phyloP scores from a whole-genome alignment of 2,888 invertebrate genomes.

The Hydrotaea diabolus region DNA sequence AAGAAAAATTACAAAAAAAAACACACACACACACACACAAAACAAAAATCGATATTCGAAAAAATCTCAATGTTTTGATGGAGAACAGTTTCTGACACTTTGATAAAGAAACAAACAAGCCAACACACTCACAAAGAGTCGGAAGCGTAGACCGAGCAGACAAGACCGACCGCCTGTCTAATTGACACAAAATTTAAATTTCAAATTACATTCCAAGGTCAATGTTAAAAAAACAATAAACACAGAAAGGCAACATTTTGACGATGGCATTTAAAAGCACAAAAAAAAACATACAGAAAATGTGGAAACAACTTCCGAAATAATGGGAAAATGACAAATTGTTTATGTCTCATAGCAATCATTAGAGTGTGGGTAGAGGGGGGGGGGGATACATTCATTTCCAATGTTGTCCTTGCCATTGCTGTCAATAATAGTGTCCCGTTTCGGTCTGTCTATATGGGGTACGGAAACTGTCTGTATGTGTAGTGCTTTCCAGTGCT shows the following conservation, averaged over 20 bases:
- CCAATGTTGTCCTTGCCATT: no score
- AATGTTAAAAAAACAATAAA: slow-evolving; percentile 1
- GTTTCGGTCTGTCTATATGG: no score
- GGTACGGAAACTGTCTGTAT: no score
- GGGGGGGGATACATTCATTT: no score
- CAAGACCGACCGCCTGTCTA: no score
- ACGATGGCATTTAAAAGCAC: background rate
- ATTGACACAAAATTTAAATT: background rate
- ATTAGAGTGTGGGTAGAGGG: no score
- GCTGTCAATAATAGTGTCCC: no score
- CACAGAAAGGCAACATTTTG: no score
- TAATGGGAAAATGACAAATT: background rate
- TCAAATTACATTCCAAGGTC: slow-evolving; percentile 25
- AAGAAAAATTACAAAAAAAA: no score
- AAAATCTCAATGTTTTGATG: slow-evolving; percentile 23
- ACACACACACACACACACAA: background rate
- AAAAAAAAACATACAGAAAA: background rate
- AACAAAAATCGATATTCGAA: background rate
- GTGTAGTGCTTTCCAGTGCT: no score
- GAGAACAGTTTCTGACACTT: slow-evolving; percentile 31
- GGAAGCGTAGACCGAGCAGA: background rate
- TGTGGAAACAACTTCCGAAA: no score
- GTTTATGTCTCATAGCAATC: background rate
- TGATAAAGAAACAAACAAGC: slow-evolving; percentile 4
- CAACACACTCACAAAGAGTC: background rate